Evolutionary conservation across 92 coral and sea anemone genomes (phyloP).

Genomic region (Parazoanthus atlanticus): DNA sequence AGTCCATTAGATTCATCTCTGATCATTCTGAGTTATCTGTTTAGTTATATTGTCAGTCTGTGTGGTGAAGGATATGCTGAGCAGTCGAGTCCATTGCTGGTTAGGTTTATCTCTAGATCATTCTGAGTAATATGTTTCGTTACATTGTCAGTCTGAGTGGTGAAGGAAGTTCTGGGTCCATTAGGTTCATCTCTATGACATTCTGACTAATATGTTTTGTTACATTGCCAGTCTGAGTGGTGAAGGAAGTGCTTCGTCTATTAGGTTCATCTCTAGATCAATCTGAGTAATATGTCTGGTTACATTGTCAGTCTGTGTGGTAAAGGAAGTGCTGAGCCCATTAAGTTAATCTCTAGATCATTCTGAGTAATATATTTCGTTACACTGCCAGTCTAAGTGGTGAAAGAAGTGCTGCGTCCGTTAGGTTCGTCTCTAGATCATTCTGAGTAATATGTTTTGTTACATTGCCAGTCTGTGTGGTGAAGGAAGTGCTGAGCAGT

Average conservation of each 20-base stretch:
- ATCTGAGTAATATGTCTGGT: neutral
- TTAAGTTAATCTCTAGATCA: neutral
- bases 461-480: slow-evolving; percentile 40
- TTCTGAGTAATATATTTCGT: neutral
- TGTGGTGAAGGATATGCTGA: neutral
- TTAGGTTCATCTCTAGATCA: neutral
- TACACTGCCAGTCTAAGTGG: slow-evolving; percentile 36
- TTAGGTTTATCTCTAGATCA: neutral
- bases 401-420: neutral
- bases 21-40: too few species aligned
- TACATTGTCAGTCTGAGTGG: slow-evolving; percentile 60
- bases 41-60: slow-evolving; percentile 38
- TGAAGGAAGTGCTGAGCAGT: neutral
- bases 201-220: neutral
- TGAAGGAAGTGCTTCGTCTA: neutral
- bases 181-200: neutral
- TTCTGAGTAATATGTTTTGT: neutral
- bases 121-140: neutral
- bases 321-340: slow-evolving; percentile 47
- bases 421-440: neutral
- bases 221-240: too few species aligned
- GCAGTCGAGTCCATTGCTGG: neutral
- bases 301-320: slow-evolving; percentile 41
- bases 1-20: neutral
- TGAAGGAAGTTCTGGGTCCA: slow-evolving; percentile 63